These are phyloP conservation scores for Punctoribates punctum DNA, from an alignment of 2,888 invertebrate genomes.

Conservation along the genomic window DNA sequence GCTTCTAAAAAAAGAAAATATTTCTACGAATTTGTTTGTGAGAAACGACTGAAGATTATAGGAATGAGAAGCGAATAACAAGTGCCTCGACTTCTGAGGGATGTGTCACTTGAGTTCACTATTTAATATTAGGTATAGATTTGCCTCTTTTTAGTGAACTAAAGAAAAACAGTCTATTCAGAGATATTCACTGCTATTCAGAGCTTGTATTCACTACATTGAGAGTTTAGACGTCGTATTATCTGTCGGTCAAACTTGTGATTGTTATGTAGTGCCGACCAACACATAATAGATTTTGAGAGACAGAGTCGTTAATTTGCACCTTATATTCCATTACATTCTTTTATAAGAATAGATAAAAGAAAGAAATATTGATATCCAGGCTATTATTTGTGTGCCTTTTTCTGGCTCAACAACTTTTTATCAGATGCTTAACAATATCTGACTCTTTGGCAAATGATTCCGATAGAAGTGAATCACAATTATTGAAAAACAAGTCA, in stretches of 20 bases:
- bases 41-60: neutral
- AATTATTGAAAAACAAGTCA: too few species aligned
- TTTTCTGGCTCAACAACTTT: constrained; percentile 14
- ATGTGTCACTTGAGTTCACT: constrained; percentile 27
- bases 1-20: neutral
- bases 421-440: constrained; percentile 6
- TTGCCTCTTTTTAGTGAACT: neutral
- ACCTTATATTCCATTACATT: constrained; percentile 5
- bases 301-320: constrained; percentile 1
- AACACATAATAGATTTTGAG: constrained; percentile 5
- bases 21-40: neutral
- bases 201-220: too few species aligned
- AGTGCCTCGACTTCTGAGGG: neutral
- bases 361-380: neutral
- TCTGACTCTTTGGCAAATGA: too few species aligned
- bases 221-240: constrained; percentile 13
- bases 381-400: neutral
- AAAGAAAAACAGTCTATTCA: constrained; percentile 11
- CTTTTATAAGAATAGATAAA: neutral
- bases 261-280: constrained; percentile 13
- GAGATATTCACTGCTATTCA: neutral
- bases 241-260: constrained; percentile 11
- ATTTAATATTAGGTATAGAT: constrained; percentile 5
- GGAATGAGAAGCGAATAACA: neutral
- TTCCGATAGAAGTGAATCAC: too few species aligned